These are phyloP conservation scores for Lepidurus arcticus DNA, from an alignment of 1,140 invertebrate genomes.

Conservation along the genomic window DNA sequence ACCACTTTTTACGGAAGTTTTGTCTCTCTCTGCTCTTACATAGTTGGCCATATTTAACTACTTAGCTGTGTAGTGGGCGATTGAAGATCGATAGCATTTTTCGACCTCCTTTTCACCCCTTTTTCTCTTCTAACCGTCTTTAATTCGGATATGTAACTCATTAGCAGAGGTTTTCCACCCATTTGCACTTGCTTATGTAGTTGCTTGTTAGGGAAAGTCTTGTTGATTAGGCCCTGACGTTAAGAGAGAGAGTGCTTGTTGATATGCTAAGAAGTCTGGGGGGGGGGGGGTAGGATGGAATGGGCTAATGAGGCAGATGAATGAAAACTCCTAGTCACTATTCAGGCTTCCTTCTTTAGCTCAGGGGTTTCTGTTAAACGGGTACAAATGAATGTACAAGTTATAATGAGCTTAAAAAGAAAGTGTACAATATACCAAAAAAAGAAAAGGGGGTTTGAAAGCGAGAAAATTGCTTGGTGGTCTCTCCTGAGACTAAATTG, in stretches of 20 bases:
- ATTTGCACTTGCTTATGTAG: too few species aligned
- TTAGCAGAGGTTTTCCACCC: too few species aligned
- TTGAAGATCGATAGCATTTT: too few species aligned
- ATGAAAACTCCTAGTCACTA: background rate
- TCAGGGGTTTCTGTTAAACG: background rate
- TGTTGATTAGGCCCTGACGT: background rate
- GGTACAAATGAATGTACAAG: background rate
- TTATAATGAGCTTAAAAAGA: background rate
- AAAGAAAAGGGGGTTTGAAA: background rate
- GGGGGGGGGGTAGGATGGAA: background rate
- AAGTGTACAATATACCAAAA: background rate
- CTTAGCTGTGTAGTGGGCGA: too few species aligned
- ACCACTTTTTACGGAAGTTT: too few species aligned
- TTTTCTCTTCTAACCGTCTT: too few species aligned
- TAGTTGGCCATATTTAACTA: too few species aligned
- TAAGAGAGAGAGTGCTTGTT: background rate
- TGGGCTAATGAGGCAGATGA: constrained; percentile 12
- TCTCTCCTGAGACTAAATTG: too few species aligned
- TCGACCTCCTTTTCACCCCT: too few species aligned
- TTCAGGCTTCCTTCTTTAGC: background rate
- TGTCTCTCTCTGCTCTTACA: too few species aligned
- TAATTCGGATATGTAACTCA: too few species aligned
- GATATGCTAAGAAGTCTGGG: background rate
- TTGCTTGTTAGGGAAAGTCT: background rate
- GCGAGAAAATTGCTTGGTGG: too few species aligned